A percentile compares a stretch with the other conserved stretches of the same genome.
Conservation (phyloP, 1,140 invertebrate genomes). For the Ceratina japonica region DNA sequence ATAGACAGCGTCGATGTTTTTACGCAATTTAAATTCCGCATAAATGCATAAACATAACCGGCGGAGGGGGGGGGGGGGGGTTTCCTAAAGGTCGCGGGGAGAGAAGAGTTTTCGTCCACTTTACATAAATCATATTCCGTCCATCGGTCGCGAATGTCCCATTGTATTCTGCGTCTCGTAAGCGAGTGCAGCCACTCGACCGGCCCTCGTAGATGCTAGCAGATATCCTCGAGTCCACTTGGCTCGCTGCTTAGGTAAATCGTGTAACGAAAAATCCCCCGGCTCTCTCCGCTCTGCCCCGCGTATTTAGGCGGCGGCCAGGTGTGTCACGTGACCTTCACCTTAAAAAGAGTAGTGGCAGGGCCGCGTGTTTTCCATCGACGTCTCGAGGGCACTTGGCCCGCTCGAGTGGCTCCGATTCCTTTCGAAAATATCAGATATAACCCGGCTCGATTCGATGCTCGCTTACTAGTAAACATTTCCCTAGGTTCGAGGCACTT, state of each 20-base stretch:
- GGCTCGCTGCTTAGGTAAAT: neutral
- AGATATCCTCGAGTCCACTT: neutral
- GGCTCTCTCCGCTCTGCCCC: too few species aligned
- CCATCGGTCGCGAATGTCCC: conserved; percentile 46
- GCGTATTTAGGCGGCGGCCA: too few species aligned
- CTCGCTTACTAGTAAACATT: conserved; percentile 13
- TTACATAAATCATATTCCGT: conserved; percentile 56
- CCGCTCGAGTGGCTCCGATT: conserved; percentile 18
- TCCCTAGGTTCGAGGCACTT: neutral
- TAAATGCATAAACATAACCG: too few species aligned
- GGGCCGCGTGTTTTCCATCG: conserved; percentile 4
- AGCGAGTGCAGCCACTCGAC: neutral
- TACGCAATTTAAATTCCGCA: too few species aligned
- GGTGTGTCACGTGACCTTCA: conserved; percentile 6
- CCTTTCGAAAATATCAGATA: conserved; percentile 15
- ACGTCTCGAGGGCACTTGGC: conserved; percentile 14
- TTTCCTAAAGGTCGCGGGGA: conserved; percentile 31
- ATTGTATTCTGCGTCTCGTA: conserved; percentile 21
- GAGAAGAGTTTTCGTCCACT: conserved; percentile 34
- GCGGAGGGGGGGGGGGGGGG: too few species aligned
- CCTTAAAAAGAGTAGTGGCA: neutral
- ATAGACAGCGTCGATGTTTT: too few species aligned
- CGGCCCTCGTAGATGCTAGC: neutral
- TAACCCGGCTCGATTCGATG: neutral
- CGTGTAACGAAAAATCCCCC: neutral